These are phyloP conservation scores for Onychomys torridus DNA, from an alignment of 2,797 vertebrate species.

Conservation along the genomic window DNA sequence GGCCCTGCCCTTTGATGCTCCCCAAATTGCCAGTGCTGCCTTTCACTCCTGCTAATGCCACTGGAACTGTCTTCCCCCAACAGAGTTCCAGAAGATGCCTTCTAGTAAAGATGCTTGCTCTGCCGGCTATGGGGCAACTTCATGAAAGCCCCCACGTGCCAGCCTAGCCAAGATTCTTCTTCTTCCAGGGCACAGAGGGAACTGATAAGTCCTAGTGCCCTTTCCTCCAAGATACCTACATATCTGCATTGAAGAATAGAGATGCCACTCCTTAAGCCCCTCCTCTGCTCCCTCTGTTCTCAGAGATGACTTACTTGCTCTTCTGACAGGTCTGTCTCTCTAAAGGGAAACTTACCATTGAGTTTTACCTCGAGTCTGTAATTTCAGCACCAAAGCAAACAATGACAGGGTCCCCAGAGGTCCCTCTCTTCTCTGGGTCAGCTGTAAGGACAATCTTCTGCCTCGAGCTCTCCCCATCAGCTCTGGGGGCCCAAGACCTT, in stretches of 20 bases:
- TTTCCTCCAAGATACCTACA: background rate
- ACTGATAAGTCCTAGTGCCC: background rate
- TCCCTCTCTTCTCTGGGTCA: background rate
- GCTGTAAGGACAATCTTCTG: background rate
- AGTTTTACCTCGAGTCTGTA: background rate
- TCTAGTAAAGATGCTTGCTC: background rate
- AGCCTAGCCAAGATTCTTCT: background rate
- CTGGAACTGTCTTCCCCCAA: background rate
- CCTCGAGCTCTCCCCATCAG: background rate
- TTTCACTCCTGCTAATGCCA: background rate
- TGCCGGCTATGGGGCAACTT: background rate
- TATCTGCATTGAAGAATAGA: background rate
- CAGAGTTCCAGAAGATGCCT: background rate
- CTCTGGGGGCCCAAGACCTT: background rate
- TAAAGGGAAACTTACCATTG: background rate
- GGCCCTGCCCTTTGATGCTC: background rate
- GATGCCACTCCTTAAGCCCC: background rate
- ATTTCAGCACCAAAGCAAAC: constrained; percentile 41
- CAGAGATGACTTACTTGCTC: background rate
- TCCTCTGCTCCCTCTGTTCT: background rate
- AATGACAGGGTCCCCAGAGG: background rate
- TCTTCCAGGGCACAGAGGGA: background rate
- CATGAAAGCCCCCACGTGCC: background rate
- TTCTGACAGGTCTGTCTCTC: background rate
- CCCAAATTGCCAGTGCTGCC: background rate